phyloP scores from a whole-genome alignment of 2,797 vertebrate species.

The Apogon talboti region DNA sequence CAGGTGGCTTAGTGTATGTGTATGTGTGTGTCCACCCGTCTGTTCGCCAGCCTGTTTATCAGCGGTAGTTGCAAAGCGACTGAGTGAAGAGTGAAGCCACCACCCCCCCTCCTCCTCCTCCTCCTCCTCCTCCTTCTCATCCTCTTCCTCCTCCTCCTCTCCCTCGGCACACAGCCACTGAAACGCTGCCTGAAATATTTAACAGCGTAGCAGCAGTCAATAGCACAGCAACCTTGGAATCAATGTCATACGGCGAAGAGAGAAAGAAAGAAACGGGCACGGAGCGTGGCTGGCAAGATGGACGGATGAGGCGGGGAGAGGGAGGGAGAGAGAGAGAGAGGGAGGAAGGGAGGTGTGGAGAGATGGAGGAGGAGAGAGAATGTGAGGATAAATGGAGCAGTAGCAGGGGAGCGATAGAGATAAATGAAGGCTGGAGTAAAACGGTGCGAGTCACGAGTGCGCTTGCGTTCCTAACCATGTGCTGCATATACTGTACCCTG shows the following conservation, averaged over 20 bases:
- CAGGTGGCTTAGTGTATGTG: slow-evolving; percentile 34
- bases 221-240: slow-evolving; percentile 81
- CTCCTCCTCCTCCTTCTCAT: background rate
- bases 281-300: slow-evolving; percentile 20
- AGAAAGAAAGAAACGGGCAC: slow-evolving; percentile 34
- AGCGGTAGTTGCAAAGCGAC: slow-evolving; percentile 54
- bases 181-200: slow-evolving; percentile 83
- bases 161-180: slow-evolving; percentile 64
- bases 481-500: slow-evolving; percentile 73
- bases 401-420: slow-evolving; percentile 65
- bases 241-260: slow-evolving; percentile 72
- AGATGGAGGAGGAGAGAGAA: slow-evolving; percentile 23
- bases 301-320: slow-evolving; percentile 28
- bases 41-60: slow-evolving; percentile 67
- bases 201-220: slow-evolving; percentile 81
- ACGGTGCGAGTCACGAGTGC: slow-evolving; percentile 53
- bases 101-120: background rate
- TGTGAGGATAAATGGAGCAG: slow-evolving; percentile 61
- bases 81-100: slow-evolving; percentile 31
- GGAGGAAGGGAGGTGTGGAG: slow-evolving; percentile 24
- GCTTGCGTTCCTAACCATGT: slow-evolving; percentile 65
- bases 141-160: slow-evolving; percentile 8
- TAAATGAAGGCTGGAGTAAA: slow-evolving; percentile 73
- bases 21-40: slow-evolving; percentile 51
- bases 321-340: slow-evolving; percentile 10